Evolutionary conservation across 2,113 vertebrate species (phyloP), one percentile per base, ranked within the genome.

Genomic region (Clarias gariepinus): DNA sequence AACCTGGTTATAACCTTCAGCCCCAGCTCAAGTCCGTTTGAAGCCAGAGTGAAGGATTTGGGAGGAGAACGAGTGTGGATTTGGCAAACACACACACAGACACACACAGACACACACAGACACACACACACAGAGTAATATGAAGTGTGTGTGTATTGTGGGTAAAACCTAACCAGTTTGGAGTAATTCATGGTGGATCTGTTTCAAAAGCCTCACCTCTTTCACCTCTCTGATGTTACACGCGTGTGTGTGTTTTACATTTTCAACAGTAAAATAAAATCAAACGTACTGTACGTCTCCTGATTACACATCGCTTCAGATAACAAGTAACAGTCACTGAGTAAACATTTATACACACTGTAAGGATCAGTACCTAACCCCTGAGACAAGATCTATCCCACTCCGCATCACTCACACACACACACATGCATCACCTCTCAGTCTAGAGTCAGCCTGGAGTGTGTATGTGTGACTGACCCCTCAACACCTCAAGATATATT

Each of bases 1-100:
- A 94, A 94, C 94, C 94, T 93, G 92, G 88, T 89, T 85, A 83
- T 94, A 95, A 95, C 93, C 94, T 87, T 86, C 89, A 81, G 87
- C 90, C 90, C 82, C 93, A 93, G 93, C 92, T 94, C 94, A 94
- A 91, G 94, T 92, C 91, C 90, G 93, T 94, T 93, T 94, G 92
- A 90, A 91, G 91, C 91, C 94, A 61, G 90, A 90, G 90, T 92
- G 91, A 77, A 64, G 83, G 91, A 66, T 90, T 91, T 89, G 90
- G 58, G 81, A 89, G 63, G 89, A 90, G 90, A 91, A 91, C 88
- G 25, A 78, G 91, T 52, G 88, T 91, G 93, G 93, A 94, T 94
- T 93, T 93, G 91, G 92, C 90, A 82, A 87, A 88, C 85, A 87
- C 88, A 89, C 84, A 82, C 86, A 90, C 90, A 89, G 88, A 92